Evolutionary conservation across 2,888 invertebrate species (phyloP), one percentile per base, ranked within the genome.

Genomic region (Rhaphigaster nebulosa): DNA sequence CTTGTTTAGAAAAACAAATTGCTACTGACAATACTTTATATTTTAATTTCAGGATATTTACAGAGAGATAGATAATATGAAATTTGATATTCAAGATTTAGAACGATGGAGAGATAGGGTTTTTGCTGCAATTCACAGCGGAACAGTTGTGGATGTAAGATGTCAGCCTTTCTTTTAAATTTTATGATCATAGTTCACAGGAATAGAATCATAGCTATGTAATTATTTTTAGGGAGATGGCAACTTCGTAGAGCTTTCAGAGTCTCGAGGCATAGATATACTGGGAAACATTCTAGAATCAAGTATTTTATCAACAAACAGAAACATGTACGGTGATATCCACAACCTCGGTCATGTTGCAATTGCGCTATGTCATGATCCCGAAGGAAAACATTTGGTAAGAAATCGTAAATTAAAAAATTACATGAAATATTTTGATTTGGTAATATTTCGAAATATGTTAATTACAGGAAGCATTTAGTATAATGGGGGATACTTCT

Each of bases 291-390:
- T 98, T 92, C 94, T 98, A 93, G 98, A 98, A 94, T 95, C 97
- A 0, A 96, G 96, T 54, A 95, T 95, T 92, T 93, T 97, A 84
- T 96, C 97, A 87, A 95, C 95, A 12, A 97, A 97, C 94, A 94
- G 95, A 4, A 94, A 94, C 60, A 95, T 96, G 93, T 97, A 97
- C 93, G 98, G 98, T 0, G 96, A 97, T 93, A 93, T 97, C 70
- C 98, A 98, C 94, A 98, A 98, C 94, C 95, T 96, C 94, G 97
- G 97, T 0, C 98, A 98, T 93, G 95, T 97, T 10, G 95, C 97
- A 93, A 95, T 97, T 91, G 96, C 97, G 0, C 96, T 96, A 93
- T 94, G 96, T 6, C 97, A 98, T 93, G 98, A 98, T 93, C 97
- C 97, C 0, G 97, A 97, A 93, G 96, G 96, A 93, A 94, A 96